Base-by-base conservation (phyloP, 2,797 vertebrate species). In the Gadopsis marmoratus region DNA sequence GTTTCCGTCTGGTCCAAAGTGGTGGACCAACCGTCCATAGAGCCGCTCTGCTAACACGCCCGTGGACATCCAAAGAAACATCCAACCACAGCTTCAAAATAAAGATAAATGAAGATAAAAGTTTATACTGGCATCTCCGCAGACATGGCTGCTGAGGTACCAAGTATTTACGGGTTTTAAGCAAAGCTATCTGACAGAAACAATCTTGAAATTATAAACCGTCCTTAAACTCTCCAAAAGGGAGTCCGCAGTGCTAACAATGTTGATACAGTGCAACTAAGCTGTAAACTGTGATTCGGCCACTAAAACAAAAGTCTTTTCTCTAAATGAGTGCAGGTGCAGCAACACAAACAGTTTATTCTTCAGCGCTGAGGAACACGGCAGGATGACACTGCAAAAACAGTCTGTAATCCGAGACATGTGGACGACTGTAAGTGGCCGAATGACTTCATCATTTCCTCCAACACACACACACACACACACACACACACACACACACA, bases 391-490 rank as follows among this genome's bases (percentile, higher is more conserved):
- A 9, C 21, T 4, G 70, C 53, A 23, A 8, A 8, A 50, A 53
- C 29, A 1, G 10, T 64, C 12, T 58, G 50, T 58, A 74, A 71
- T 58, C n/a, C 0, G 55, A 78, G 37, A 67, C 51, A 31, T 54
- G 5, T 17, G 65, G 67, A 8, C 58, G 35, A 71, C 55, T 48
- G 60, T 60, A 65, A 78, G 14, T 61, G 54, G 62, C 47, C 26
- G 69, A 39, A 11, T 31, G 19, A 64, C 14, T 48, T 56, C 41
- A 51, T 43, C 29, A 47, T 31, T 75, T 75, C 31, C 61, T n/a
- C 16, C 8, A 37, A 69, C n/a, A 73, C 37, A 39, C 35, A 61
- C 26, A 70, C 29, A 72, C 59, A 66, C 41, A 29, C 62, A 53
- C 54, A 33, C 43, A 68, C 21, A 55, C 39, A 71, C 19, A 39